These are phyloP conservation scores for Lophotriccus pileatus DNA, from an alignment of 2,797 vertebrate genomes.

Conservation along the genomic window DNA sequence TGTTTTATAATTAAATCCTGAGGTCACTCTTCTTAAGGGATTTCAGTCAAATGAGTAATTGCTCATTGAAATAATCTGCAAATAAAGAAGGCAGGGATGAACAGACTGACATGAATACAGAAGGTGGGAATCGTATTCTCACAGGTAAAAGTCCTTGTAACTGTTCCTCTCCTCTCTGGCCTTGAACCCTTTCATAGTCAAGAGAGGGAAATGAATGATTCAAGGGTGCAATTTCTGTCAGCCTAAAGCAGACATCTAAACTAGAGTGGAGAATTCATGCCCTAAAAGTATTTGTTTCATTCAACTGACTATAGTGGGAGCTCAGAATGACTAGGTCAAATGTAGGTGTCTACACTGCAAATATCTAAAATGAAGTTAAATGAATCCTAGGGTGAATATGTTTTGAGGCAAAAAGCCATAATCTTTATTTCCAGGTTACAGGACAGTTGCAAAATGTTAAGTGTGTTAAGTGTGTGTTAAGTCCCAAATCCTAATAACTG, in stretches of 20 bases:
- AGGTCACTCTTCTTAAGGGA: background rate
- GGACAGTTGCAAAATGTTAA: background rate
- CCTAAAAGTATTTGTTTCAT: background rate
- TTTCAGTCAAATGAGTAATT: background rate
- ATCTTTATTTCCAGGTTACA: background rate
- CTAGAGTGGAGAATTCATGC: background rate
- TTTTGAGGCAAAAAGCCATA: background rate
- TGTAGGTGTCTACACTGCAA: background rate
- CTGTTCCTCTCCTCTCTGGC: background rate
- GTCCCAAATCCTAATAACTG: background rate
- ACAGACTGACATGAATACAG: background rate
- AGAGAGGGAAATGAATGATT: background rate
- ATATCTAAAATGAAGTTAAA: background rate
- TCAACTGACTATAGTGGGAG: background rate
- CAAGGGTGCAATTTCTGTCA: background rate
- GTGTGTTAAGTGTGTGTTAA: background rate
- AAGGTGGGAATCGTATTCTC: background rate
- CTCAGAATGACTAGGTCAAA: background rate
- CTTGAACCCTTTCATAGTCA: background rate
- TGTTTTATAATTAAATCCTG: slow-evolving; percentile 32
- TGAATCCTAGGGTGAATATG: background rate
- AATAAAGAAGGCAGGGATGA: background rate
- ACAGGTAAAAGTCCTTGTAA: background rate
- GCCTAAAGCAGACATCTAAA: background rate
- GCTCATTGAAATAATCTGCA: background rate